Conservation (phyloP, 2,888 invertebrate genomes). For the Heteromyza rotundicornis region DNA sequence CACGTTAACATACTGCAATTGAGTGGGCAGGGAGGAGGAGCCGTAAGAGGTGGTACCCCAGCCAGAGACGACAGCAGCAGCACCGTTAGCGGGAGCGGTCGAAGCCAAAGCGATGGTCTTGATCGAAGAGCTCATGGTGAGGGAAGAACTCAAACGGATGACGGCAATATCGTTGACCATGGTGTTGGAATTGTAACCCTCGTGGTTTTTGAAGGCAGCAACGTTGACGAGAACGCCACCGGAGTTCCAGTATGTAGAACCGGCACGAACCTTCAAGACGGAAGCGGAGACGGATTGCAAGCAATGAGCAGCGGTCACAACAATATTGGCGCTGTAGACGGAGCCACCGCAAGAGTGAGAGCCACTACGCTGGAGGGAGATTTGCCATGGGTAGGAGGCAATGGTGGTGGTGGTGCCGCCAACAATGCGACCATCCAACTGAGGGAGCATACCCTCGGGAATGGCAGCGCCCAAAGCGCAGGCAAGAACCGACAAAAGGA, state of each 20-base stretch:
- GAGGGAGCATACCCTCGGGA: too few species aligned
- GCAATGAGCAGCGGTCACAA: constrained; percentile 70
- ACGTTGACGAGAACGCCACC: constrained; percentile 41
- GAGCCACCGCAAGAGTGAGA: too few species aligned
- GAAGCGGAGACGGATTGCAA: constrained; percentile 45
- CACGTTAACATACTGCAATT: constrained; percentile 63
- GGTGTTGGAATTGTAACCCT: constrained; percentile 58
- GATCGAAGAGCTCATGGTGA: constrained; percentile 58
- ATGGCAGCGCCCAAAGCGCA: constrained; percentile 33
- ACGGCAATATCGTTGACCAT: constrained; percentile 68
- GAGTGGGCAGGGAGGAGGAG: constrained; percentile 40
- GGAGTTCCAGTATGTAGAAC: constrained; percentile 62
- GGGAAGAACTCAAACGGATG: constrained; percentile 62
- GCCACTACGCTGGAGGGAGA: too few species aligned
- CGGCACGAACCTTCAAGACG: constrained; percentile 63
- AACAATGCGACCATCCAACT: too few species aligned
- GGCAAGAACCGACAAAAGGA: constrained; percentile 33
- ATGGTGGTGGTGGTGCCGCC: not conserved
- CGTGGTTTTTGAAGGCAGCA: constrained; percentile 36
- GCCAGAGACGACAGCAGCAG: too few species aligned
- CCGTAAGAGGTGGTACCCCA: constrained; percentile 48
- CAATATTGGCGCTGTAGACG: constrained; percentile 62
- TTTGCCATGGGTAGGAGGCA: not conserved
- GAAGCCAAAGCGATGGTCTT: constrained; percentile 60
- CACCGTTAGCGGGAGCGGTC: constrained; percentile 29